A percentile compares a stretch with the other conserved stretches of the same genome.
phyloP scores from a whole-genome alignment of 2,113 vertebrate genomes.

The Nothocercus nigrocapillus region DNA sequence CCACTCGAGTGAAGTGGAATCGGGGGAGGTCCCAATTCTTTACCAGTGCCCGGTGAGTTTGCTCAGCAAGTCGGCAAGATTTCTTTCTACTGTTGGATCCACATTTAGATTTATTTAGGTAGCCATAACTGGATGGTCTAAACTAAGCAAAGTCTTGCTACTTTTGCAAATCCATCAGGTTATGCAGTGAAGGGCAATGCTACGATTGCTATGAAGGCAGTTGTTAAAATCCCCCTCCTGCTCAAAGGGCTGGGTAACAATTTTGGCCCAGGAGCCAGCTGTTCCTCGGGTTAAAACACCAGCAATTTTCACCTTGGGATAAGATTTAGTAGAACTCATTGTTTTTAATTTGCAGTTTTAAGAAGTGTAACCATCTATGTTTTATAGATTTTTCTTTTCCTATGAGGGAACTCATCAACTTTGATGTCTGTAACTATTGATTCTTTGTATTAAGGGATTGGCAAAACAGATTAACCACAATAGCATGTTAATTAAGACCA shows the following conservation, averaged over 20 bases:
- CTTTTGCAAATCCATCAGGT: neutral
- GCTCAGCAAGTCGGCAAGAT: neutral
- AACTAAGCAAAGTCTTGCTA: neutral
- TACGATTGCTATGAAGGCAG: neutral
- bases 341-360: slow-evolving; percentile 71
- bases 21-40: neutral
- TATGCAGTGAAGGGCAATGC: neutral
- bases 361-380: slow-evolving; percentile 59
- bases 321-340: slow-evolving; percentile 56
- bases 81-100: neutral
- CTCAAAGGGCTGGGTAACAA: neutral
- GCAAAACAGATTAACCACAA: slow-evolving; percentile 72
- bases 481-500: slow-evolving; percentile 72
- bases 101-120: neutral
- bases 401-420: slow-evolving; percentile 67
- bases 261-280: slow-evolving; percentile 2
- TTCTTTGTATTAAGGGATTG: slow-evolving; percentile 67
- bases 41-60: neutral
- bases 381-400: slow-evolving; percentile 68
- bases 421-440: slow-evolving; percentile 72
- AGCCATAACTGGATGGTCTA: neutral
- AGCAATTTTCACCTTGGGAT: slow-evolving; percentile 46
- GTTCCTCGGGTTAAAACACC: neutral
- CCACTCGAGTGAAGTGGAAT: neutral
- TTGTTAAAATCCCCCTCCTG: neutral